A percentile compares a stretch with the other conserved stretches of the same genome.
Evolutionary conservation across 2,888 invertebrate species (phyloP).

Genomic region (Periphyllus acericola): DNA sequence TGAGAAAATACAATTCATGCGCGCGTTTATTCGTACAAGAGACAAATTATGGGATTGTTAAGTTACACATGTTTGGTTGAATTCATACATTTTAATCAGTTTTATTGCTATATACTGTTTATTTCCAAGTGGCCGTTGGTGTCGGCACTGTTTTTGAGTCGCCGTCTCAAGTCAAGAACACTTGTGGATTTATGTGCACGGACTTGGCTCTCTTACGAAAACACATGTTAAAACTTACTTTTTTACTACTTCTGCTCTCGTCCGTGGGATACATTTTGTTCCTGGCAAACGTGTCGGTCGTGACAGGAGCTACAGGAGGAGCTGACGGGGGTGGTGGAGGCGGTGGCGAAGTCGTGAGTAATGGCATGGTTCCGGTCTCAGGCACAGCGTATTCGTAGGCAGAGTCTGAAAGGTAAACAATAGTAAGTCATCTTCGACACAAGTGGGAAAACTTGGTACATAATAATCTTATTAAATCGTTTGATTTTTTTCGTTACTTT

Average conservation of each 20-base stretch:
- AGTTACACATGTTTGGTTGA: neutral
- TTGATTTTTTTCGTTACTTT: neutral
- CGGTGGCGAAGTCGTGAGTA: constrained; percentile 68
- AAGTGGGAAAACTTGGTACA: neutral
- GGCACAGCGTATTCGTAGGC: constrained; percentile 84
- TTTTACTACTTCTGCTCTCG: constrained; percentile 68
- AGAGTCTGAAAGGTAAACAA: constrained; percentile 70
- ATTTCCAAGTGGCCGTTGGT: constrained; percentile 39
- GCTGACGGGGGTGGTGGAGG: constrained; percentile 70
- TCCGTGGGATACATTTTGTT: constrained; percentile 63
- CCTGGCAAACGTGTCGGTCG: constrained; percentile 64
- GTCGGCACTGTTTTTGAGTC: constrained; percentile 36
- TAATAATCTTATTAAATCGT: neutral
- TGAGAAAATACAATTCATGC: neutral
- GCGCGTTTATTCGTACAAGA: neutral
- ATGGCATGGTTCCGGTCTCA: constrained; percentile 75
- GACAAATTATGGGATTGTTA: neutral
- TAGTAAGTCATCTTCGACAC: constrained; percentile 9
- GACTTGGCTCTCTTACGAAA: constrained; percentile 43
- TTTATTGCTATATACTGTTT: constrained; percentile 21
- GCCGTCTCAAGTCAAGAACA: constrained; percentile 28
- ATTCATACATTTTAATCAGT: constrained; percentile 36
- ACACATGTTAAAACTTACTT: constrained; percentile 67
- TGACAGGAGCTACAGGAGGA: constrained; percentile 67
- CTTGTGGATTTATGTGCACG: constrained; percentile 44